These are phyloP conservation scores for Epizoanthus ramosus DNA, from an alignment of 92 coral and sea anemone genomes.

Conservation along the genomic window DNA sequence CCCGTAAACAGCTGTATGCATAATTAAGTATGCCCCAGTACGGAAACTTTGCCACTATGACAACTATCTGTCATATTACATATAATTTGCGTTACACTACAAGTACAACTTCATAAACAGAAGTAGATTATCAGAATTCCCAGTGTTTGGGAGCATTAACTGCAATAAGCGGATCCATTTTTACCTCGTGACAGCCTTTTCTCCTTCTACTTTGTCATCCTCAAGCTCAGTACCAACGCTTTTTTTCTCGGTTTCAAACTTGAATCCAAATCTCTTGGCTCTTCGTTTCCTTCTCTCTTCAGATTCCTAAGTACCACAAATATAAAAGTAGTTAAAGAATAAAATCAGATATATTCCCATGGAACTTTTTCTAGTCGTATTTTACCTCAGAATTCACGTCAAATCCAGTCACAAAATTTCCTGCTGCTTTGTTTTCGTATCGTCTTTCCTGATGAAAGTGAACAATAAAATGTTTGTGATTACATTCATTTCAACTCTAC, in stretches of 20 bases:
- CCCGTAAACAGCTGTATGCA: too few species aligned
- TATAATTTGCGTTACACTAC: too few species aligned
- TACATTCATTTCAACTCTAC: background rate
- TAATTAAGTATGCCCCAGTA: too few species aligned
- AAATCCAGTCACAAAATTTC: conserved; percentile 93
- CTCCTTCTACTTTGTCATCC: conserved; percentile 45
- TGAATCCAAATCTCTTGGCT: conserved; percentile 86
- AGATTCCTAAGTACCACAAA: conserved; percentile 66
- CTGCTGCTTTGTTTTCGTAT: conserved; percentile 84
- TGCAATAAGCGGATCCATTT: background rate
- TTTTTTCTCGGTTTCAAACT: conserved; percentile 37
- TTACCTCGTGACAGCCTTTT: conserved; percentile 5
- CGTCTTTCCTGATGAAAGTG: conserved; percentile 65
- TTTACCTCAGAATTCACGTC: conserved; percentile 92
- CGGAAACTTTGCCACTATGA: too few species aligned
- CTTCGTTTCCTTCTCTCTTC: conserved; percentile 68
- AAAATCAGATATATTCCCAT: background rate
- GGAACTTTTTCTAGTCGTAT: background rate
- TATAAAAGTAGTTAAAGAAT: background rate
- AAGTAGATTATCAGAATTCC: too few species aligned
- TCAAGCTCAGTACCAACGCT: conserved; percentile 21
- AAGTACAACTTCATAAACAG: too few species aligned
- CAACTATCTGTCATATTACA: too few species aligned
- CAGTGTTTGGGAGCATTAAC: too few species aligned
- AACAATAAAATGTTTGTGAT: background rate